Evolutionary conservation across 2,888 invertebrate genomes (phyloP).

Genomic region (Laspeyria flexula): DNA sequence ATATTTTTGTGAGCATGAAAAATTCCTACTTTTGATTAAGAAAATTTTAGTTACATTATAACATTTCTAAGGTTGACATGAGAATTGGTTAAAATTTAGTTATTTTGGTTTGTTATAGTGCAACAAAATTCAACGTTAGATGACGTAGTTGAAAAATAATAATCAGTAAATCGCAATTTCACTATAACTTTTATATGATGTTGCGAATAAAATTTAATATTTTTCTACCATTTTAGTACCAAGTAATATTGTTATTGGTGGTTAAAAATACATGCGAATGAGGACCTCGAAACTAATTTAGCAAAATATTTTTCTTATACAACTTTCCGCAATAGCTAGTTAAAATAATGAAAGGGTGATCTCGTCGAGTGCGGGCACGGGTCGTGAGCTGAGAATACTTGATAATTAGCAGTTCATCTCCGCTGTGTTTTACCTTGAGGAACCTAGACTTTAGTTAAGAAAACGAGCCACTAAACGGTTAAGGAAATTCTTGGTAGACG

Average conservation of each 20-base stretch:
- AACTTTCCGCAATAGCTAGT: conserved; percentile 34
- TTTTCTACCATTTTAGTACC: too few relatives aligned
- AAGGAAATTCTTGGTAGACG: conserved; percentile 16
- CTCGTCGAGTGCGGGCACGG: conserved; percentile 35
- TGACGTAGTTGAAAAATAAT: background rate
- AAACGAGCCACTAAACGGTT: conserved; percentile 4
- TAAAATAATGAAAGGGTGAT: conserved; percentile 40
- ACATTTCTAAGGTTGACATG: background rate
- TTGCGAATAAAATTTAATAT: background rate
- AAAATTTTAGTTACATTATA: conserved; percentile 7
- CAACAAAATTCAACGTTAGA: background rate
- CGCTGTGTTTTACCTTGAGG: conserved; percentile 26
- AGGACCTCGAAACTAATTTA: conserved; percentile 1
- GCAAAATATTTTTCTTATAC: conserved; percentile 25
- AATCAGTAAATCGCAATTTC: background rate
- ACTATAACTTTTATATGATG: background rate
- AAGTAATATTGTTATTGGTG: too few relatives aligned
- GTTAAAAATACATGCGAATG: too few relatives aligned
- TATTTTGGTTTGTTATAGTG: background rate
- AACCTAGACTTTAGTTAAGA: conserved; percentile 4
- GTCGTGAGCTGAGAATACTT: conserved; percentile 40
- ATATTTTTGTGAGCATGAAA: conserved; percentile 12
- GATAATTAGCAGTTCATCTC: conserved; percentile 34
- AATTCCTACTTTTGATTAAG: conserved; percentile 11
- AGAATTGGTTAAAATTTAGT: background rate